A percentile compares a stretch with the other conserved stretches of the same genome.
Conservation (phyloP, 1,140 invertebrate species). For the roundworm (Caenorhabditis elegans) region DNA sequence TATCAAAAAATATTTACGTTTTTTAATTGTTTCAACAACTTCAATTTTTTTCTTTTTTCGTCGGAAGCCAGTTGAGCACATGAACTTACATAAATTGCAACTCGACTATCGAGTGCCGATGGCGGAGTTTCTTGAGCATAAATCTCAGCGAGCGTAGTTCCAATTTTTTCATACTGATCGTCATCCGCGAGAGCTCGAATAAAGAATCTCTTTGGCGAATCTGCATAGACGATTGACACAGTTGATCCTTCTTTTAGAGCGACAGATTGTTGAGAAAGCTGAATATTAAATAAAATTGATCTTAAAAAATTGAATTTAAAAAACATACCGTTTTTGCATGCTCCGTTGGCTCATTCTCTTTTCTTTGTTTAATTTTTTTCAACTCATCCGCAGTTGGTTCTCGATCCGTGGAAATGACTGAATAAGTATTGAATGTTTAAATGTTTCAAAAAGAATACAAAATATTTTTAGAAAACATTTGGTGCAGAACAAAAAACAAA, state of each 20-base stretch:
- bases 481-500: too few species aligned
- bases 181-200: conserved; percentile 34
- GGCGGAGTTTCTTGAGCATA: conserved; percentile 17
- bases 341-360: conserved; percentile 24
- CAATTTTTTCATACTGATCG: conserved; percentile 36
- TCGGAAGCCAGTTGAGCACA: too few species aligned
- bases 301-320: neutral
- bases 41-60: too few species aligned
- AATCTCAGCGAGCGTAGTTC: conserved; percentile 19
- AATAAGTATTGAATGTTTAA: neutral
- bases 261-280: conserved; percentile 8
- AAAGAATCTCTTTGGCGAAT: conserved; percentile 1
- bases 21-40: too few species aligned
- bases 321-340: conserved; percentile 29
- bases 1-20: too few species aligned
- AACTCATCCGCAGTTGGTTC: conserved; percentile 16
- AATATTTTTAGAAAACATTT: too few species aligned
- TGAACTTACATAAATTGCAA: neutral
- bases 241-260: neutral
- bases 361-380: conserved; percentile 31
- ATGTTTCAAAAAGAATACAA: too few species aligned
- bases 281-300: neutral
- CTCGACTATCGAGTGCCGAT: neutral
- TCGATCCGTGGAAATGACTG: conserved; percentile 35
- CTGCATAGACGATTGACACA: conserved; percentile 34